Evolutionary conservation across 2,888 invertebrate species (phyloP).

Genomic region (Halictus quadricinctus): DNA sequence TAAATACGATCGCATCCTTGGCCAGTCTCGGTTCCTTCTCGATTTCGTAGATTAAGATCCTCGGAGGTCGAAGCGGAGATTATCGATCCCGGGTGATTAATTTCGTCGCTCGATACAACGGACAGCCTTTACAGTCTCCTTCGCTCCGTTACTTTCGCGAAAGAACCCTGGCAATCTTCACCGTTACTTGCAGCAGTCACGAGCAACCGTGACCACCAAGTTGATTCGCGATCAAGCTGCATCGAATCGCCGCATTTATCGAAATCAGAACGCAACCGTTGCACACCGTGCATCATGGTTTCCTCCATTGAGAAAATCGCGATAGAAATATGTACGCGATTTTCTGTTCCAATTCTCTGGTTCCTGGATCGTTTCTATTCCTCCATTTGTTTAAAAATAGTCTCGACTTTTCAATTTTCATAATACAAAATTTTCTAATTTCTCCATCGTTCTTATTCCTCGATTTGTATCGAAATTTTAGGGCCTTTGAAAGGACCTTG

Average conservation of each 20-base stretch:
- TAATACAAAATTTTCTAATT: too few species aligned
- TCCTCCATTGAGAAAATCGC: background rate
- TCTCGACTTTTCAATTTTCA: too few species aligned
- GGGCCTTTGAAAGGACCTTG: too few species aligned
- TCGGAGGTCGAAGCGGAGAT: conserved; percentile 16
- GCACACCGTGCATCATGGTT: conserved; percentile 23
- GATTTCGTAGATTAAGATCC: conserved; percentile 45
- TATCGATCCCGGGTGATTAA: conserved; percentile 45
- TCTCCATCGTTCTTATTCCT: too few species aligned
- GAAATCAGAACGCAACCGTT: conserved; percentile 34
- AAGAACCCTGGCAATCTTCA: conserved; percentile 60
- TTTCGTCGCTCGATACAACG: conserved; percentile 51
- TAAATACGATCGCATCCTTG: conserved; percentile 9
- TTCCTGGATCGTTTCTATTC: background rate
- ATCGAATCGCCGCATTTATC: conserved; percentile 45
- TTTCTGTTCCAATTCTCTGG: background rate
- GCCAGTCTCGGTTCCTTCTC: background rate
- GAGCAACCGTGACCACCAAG: conserved; percentile 42
- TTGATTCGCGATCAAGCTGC: conserved; percentile 38
- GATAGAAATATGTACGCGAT: background rate
- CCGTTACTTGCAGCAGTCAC: conserved; percentile 58
- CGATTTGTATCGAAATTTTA: too few species aligned
- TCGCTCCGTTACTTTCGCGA: conserved; percentile 55
- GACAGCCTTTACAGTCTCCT: conserved; percentile 54
- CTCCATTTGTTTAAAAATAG: background rate